Evolutionary conservation across 2,888 invertebrate genomes (phyloP).

Genomic region (Amorpha juglandis): DNA sequence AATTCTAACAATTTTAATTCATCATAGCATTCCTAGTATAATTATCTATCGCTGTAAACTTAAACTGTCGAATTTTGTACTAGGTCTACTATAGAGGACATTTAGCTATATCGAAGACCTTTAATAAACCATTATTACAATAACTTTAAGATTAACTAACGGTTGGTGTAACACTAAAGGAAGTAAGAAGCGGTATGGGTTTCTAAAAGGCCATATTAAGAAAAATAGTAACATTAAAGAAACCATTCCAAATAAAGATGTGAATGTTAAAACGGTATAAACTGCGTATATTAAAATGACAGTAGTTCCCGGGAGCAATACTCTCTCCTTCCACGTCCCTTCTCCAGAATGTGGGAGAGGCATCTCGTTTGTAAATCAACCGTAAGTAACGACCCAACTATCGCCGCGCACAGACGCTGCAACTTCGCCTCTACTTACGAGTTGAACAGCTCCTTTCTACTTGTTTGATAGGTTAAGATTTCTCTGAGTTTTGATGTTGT

Average conservation of each 20-base stretch:
- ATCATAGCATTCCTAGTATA: too few species aligned
- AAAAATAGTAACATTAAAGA: background rate
- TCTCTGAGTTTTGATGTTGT: too few species aligned
- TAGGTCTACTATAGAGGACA: too few species aligned
- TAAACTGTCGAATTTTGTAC: too few species aligned
- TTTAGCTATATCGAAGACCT: too few species aligned
- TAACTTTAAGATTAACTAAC: too few species aligned
- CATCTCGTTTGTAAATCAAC: constrained; percentile 59
- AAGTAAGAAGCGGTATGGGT: too few species aligned
- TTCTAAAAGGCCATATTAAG: too few species aligned
- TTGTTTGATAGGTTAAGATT: constrained; percentile 10
- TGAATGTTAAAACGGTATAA: constrained; percentile 14
- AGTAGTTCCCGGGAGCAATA: background rate
- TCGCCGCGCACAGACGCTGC: constrained; percentile 45
- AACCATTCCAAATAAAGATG: background rate
- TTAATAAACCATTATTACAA: too few species aligned
- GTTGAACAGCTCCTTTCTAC: constrained; percentile 42
- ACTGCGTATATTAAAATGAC: constrained; percentile 16
- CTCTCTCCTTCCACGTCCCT: background rate
- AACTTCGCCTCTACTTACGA: constrained; percentile 47
- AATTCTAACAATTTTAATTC: too few species aligned
- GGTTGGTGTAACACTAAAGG: too few species aligned
- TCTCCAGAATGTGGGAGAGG: background rate
- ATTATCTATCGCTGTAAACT: too few species aligned
- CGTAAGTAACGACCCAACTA: constrained; percentile 57